These are phyloP conservation scores for Manis crassicaudata DNA, from an alignment of 2,797 vertebrate species.

Conservation along the genomic window DNA sequence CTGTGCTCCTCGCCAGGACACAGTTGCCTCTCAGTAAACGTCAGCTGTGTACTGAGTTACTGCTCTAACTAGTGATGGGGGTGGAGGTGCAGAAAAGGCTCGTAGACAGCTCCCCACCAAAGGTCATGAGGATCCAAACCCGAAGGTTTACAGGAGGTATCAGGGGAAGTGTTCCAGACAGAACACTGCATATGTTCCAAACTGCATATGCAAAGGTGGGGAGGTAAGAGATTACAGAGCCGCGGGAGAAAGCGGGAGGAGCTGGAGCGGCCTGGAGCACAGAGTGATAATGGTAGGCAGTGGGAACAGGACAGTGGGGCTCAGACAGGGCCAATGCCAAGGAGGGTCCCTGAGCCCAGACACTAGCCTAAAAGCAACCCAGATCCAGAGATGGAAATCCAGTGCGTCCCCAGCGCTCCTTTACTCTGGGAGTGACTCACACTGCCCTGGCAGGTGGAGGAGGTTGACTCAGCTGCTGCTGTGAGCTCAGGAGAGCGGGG, in stretches of 20 bases:
- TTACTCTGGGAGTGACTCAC: slow-evolving; percentile 32
- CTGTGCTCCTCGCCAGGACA: not conserved
- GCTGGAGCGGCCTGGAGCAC: not conserved
- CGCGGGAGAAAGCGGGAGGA: not conserved
- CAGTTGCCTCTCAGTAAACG: not conserved
- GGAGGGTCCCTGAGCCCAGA: no score
- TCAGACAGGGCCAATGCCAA: not conserved
- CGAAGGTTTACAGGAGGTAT: not conserved
- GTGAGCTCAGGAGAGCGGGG: slow-evolving; percentile 54
- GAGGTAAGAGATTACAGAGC: not conserved
- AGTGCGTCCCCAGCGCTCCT: not conserved
- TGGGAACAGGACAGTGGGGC: not conserved
- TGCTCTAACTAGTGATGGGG: not conserved
- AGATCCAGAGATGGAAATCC: not conserved
- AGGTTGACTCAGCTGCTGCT: slow-evolving; percentile 70
- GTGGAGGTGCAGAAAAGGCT: not conserved
- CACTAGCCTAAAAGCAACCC: not conserved
- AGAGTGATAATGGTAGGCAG: not conserved
- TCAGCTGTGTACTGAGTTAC: not conserved
- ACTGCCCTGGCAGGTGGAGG: slow-evolving; percentile 42
- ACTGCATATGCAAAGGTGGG: not conserved
- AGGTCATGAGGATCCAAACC: not conserved
- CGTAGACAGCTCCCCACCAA: not conserved
- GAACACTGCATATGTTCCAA: not conserved
- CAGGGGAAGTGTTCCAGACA: not conserved